A percentile compares a stretch with the other conserved stretches of the same genome.
These are phyloP conservation scores for Percina caprodes DNA, from an alignment of 2,113 vertebrate species.

Conservation along the genomic window DNA sequence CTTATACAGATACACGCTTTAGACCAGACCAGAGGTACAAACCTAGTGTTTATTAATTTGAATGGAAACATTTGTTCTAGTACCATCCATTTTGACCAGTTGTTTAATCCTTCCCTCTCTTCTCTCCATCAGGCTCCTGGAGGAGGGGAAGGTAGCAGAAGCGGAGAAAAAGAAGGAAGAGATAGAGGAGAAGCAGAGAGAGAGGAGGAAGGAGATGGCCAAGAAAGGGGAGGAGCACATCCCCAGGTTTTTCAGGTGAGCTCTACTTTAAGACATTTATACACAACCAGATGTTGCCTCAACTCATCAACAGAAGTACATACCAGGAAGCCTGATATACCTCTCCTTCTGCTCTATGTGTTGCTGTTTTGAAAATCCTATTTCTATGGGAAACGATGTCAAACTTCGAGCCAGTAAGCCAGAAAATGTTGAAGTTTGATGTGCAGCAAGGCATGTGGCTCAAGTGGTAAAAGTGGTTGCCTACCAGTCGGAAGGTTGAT, in stretches of 20 bases:
- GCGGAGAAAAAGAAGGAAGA: conserved; percentile 90
- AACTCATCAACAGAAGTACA: no score
- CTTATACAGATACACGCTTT: conserved; percentile 90
- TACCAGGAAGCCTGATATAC: no score
- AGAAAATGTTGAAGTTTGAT: no score
- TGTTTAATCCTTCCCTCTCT: not conserved
- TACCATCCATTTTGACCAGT: not conserved
- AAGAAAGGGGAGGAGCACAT: conserved; percentile 89
- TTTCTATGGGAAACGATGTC: no score
- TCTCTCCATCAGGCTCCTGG: conserved; percentile 85
- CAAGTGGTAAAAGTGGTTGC: no score
- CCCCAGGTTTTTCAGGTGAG: conserved; percentile 92
- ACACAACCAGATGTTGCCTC: not conserved
- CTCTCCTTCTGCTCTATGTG: no score
- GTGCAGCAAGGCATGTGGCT: no score
- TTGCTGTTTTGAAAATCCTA: no score
- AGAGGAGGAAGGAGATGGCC: conserved; percentile 89
- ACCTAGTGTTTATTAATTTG: not conserved
- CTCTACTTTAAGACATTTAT: not conserved
- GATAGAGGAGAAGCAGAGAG: conserved; percentile 92
- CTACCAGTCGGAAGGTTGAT: no score
- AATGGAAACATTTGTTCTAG: not conserved
- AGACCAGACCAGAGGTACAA: conserved; percentile 92
- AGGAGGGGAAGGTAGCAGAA: conserved; percentile 89
- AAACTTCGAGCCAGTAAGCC: no score